Conservation (phyloP, 2,888 invertebrate species). For the Periphyllus acericola region DNA sequence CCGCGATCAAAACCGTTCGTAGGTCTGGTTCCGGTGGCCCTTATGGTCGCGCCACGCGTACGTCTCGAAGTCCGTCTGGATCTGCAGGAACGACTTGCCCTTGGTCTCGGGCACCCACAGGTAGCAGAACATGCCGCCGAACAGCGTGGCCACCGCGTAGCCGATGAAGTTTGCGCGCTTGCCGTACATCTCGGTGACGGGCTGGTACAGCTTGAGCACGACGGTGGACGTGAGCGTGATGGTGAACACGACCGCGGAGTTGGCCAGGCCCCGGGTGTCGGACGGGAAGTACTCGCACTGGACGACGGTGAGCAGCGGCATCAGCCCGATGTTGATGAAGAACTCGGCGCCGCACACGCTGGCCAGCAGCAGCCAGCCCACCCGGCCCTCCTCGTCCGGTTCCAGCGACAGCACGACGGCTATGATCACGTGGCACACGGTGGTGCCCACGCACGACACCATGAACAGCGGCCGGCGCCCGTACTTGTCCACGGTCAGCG, state of each 20-base stretch:
- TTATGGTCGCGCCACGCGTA: conserved; percentile 23
- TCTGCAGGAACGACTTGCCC: conserved; percentile 63
- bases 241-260: conserved; percentile 63
- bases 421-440: conserved; percentile 3
- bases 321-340: conserved; percentile 62
- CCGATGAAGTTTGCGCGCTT: conserved; percentile 63
- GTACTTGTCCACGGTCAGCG: conserved; percentile 67
- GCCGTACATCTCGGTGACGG: conserved; percentile 63
- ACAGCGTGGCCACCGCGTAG: conserved; percentile 61
- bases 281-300: conserved; percentile 64
- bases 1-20: conserved; percentile 16
- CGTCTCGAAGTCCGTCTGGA: conserved; percentile 60
- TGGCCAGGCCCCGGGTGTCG: conserved; percentile 64
- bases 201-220: conserved; percentile 63
- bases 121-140: conserved; percentile 63
- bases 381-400: too few species aligned
- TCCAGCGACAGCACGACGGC: background rate
- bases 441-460: conserved; percentile 53
- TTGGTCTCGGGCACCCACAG: conserved; percentile 64
- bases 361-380: conserved; percentile 38
- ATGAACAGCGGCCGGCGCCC: conserved; percentile 64
- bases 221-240: conserved; percentile 63
- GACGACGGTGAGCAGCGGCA: conserved; percentile 64
- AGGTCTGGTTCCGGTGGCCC: conserved; percentile 2
- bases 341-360: conserved; percentile 48